Percentiles rank a stretch among this genome's conserved stretches.
phyloP scores from a whole-genome alignment of 2,113 vertebrate genomes.

The Epinephelus lanceolatus region DNA sequence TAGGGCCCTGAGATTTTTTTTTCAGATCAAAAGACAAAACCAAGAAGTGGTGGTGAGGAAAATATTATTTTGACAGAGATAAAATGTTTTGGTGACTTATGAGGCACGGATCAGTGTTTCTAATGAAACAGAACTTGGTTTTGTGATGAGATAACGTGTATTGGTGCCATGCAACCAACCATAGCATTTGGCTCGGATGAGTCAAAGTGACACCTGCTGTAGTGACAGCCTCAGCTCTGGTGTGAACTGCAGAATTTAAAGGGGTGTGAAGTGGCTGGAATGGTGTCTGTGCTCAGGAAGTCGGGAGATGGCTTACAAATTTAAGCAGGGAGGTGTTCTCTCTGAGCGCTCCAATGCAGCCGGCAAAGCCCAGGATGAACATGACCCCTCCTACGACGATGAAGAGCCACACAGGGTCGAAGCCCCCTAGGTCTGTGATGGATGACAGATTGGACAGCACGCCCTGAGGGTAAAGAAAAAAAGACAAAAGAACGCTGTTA shows the following conservation, averaged over 20 bases:
- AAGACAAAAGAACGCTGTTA: slow-evolving; percentile 28
- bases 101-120: neutral
- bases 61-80: neutral
- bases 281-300: slow-evolving; percentile 6
- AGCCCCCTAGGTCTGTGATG: slow-evolving; percentile 93
- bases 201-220: slow-evolving; percentile 59
- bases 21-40: slow-evolving; percentile 16
- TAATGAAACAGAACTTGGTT: slow-evolving; percentile 14
- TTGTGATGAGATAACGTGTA: slow-evolving; percentile 11
- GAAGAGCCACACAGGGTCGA: slow-evolving; percentile 95
- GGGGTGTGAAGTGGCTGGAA: slow-evolving; percentile 48
- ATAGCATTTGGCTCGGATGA: slow-evolving; percentile 34
- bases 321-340: slow-evolving; percentile 94
- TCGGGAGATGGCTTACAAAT: slow-evolving; percentile 86
- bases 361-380: slow-evolving; percentile 93
- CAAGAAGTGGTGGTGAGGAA: neutral
- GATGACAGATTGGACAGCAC: slow-evolving; percentile 93
- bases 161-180: slow-evolving; percentile 10
- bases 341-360: slow-evolving; percentile 92
- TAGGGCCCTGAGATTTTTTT: neutral
- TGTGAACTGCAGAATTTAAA: slow-evolving; percentile 50
- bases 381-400: slow-evolving; percentile 92
- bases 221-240: slow-evolving; percentile 31
- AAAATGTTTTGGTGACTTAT: neutral
- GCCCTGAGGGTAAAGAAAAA: slow-evolving; percentile 80